These are phyloP conservation scores for Tragelaphus strepsiceros DNA, from an alignment of 2,113 vertebrate genomes.

Conservation along the genomic window DNA sequence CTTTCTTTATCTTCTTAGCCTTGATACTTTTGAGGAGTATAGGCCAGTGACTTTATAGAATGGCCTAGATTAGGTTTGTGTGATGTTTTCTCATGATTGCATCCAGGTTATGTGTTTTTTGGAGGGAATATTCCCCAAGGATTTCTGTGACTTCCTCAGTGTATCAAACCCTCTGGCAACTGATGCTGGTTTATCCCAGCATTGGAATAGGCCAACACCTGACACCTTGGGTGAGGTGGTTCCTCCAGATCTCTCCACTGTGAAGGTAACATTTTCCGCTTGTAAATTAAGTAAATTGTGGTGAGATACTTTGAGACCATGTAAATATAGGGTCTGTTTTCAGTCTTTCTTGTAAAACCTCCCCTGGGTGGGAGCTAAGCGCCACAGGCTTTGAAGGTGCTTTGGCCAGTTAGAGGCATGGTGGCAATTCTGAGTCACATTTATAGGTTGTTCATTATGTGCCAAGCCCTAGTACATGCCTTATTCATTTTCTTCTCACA, in stretches of 20 bases:
- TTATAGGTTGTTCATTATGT: background rate
- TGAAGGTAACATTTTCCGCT: background rate
- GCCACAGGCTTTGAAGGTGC: background rate
- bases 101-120: background rate
- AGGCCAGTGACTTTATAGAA: background rate
- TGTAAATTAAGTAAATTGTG: background rate
- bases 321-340: background rate
- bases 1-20: background rate
- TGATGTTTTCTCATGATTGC: background rate
- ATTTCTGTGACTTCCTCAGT: background rate
- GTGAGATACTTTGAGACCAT: background rate
- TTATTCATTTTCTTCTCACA: background rate
- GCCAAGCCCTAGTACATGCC: background rate
- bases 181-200: background rate
- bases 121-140: background rate
- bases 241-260: background rate
- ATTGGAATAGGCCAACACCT: background rate
- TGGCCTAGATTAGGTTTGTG: background rate
- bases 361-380: background rate
- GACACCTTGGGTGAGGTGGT: background rate
- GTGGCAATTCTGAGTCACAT: background rate
- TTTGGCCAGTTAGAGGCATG: background rate
- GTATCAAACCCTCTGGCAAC: background rate
- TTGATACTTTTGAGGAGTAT: background rate
- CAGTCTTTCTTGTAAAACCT: background rate